These are phyloP conservation scores for Ruditapes philippinarum DNA, from an alignment of 1,140 invertebrate genomes.

Conservation along the genomic window DNA sequence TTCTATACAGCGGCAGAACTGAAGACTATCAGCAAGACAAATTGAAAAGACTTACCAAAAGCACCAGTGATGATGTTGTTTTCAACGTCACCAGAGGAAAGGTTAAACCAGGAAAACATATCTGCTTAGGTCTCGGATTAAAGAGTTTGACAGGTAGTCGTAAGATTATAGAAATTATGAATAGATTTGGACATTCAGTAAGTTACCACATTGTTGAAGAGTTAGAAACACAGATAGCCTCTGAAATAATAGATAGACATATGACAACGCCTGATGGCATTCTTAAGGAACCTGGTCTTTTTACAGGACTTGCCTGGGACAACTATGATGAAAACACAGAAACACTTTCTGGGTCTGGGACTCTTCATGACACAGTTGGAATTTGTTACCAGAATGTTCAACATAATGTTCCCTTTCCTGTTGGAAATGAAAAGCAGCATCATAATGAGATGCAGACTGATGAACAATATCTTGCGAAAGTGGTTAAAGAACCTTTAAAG, in stretches of 20 bases:
- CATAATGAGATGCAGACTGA: no score
- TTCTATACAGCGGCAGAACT: neutral
- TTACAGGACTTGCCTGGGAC: conserved; percentile 85
- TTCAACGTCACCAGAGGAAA: neutral
- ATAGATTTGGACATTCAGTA: conserved; percentile 44
- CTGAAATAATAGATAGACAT: neutral
- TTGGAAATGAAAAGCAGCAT: neutral
- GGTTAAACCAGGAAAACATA: conserved; percentile 47
- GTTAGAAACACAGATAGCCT: conserved; percentile 42
- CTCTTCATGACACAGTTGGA: conserved; percentile 87
- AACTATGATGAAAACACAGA: conserved; percentile 87
- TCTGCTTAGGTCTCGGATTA: conserved; percentile 23
- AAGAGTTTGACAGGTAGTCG: conserved; percentile 60
- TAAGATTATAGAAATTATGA: conserved; percentile 50
- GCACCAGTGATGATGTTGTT: conserved; percentile 2
- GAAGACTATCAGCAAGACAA: neutral
- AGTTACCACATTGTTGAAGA: conserved; percentile 40
- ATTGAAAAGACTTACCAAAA: neutral
- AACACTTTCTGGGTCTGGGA: conserved; percentile 85
- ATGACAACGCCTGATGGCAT: conserved; percentile 74
- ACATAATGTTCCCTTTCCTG: neutral
- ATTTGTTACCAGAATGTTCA: conserved; percentile 75
- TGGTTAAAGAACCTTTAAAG: neutral
- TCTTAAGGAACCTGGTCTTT: conserved; percentile 65
- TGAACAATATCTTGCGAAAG: neutral